Base-by-base conservation (phyloP, 2,888 invertebrate species). In the Tetranychus piercei region DNA sequence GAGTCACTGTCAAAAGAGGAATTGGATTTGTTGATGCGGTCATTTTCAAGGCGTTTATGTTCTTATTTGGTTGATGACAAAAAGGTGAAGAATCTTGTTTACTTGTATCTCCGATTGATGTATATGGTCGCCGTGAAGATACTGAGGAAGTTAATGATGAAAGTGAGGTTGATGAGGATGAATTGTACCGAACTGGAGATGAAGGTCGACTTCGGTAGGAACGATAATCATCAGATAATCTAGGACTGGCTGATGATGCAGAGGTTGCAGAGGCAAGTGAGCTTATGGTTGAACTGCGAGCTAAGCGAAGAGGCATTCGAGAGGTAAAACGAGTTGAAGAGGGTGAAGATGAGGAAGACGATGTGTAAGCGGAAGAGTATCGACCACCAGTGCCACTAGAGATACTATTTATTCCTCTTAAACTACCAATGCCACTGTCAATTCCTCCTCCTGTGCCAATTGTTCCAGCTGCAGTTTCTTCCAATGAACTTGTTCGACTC, bases 251-350 rank as follows among this genome's bases (percentile, higher is more conserved):
- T 22, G 67, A 67, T 5, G 69, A 23, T 23, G 20, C 6, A 6
- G 69, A 69, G 0, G 20, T 69, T 69, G 69, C 22, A 7, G 69
- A 69, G 34, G 20, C 20, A 11, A 69, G 69, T 22, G 69, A 69
- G 69, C 69, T 69, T 11, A 20, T 22, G 20, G 69, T 69, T 69
- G 69, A 69, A 69, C 69, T 69, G 6, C 69, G 69, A 20, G 69
- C 69, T 6, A 69, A 22, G 20, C 69, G n/a, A 69, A 55, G 55
- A 55, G 55, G 55, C 55, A 55, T 55, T 55, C 69, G 22, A 23
- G 69, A 20, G 69, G 22, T 23, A 8, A 23, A 69, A 23, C 69
- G 69, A 69, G 22, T 69, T 11, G 69, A 69, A 69, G 69, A 69
- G 20, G 20, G 34, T 7, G 67, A 67, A 18, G 67, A 67, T 4